Evolutionary conservation across 2,797 vertebrate genomes (phyloP).

Genomic region (Kryptolebias ocellatus): DNA sequence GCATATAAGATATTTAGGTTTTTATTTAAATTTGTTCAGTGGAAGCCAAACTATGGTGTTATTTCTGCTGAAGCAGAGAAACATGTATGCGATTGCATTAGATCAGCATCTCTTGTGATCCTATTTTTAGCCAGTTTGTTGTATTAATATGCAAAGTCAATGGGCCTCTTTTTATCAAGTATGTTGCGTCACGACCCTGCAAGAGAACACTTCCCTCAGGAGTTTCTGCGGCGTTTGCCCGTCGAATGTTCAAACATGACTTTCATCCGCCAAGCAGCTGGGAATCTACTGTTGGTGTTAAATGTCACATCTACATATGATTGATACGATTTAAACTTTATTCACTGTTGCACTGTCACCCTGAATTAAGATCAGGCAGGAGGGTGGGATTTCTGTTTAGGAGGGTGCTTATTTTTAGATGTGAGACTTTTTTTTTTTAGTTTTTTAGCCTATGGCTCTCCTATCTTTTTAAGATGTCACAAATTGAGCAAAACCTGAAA

Average conservation of each 20-base stretch:
- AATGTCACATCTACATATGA: conserved; percentile 88
- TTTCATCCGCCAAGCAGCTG: conserved; percentile 76
- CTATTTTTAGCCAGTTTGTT: conserved; percentile 32
- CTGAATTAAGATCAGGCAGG: conserved; percentile 70
- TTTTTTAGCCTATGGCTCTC: conserved; percentile 19
- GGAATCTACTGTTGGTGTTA: conserved; percentile 77
- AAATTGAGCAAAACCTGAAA: conserved; percentile 22
- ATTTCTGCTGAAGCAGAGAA: background rate
- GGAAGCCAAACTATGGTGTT: background rate
- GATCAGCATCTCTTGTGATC: conserved; percentile 15
- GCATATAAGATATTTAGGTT: background rate
- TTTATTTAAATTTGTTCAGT: background rate
- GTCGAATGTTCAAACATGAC: conserved; percentile 81
- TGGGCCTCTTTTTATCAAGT: conserved; percentile 21
- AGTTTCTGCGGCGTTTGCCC: conserved; percentile 59
- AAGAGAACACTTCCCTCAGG: conserved; percentile 32
- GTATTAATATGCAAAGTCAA: conserved; percentile 27
- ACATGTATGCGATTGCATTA: background rate
- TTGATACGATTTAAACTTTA: conserved; percentile 81
- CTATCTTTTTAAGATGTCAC: conserved; percentile 43
- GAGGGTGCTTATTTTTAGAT: conserved; percentile 61
- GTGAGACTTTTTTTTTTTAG: conserved; percentile 27
- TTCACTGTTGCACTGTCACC: conserved; percentile 63
- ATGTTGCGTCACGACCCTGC: conserved; percentile 45
- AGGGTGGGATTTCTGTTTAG: conserved; percentile 49